phyloP scores from a whole-genome alignment of 2,888 invertebrate species.

The Dastarcus helophoroides region DNA sequence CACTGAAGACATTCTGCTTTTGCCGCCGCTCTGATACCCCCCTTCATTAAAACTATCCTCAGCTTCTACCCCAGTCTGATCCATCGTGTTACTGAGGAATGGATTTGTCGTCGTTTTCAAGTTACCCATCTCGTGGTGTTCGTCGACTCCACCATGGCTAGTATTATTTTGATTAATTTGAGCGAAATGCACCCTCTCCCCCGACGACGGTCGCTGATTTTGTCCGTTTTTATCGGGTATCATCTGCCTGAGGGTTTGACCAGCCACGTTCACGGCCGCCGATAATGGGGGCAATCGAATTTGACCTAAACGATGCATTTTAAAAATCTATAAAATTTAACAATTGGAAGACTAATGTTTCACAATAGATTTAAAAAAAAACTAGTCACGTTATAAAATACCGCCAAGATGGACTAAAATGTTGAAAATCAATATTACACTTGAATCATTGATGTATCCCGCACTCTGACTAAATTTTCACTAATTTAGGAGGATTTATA shows the following conservation, averaged over 20 bases:
- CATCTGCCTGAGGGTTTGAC: constrained; percentile 69
- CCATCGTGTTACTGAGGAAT: constrained; percentile 34
- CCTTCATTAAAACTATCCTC: constrained; percentile 47
- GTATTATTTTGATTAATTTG: constrained; percentile 23
- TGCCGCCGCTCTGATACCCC: constrained; percentile 35
- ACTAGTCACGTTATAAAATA: no score
- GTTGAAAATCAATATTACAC: constrained; percentile 11
- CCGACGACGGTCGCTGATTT: constrained; percentile 18
- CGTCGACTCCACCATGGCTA: constrained; percentile 36
- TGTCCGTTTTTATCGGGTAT: constrained; percentile 54
- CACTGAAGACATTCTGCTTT: constrained; percentile 33
- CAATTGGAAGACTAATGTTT: constrained; percentile 14
- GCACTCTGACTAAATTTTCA: no score
- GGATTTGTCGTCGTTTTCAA: constrained; percentile 50
- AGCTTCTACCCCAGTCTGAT: constrained; percentile 37
- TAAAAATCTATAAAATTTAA: constrained; percentile 8
- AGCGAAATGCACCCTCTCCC: constrained; percentile 29
- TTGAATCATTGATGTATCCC: no score
- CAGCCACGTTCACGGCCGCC: constrained; percentile 69
- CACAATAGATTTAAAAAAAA: no score
- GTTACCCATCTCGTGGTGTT: constrained; percentile 49
- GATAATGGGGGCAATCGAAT: constrained; percentile 60
- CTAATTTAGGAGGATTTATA: no score
- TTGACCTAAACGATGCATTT: constrained; percentile 52
- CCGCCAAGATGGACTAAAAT: constrained; percentile 28